Base-by-base conservation (phyloP, 2,797 vertebrate species). In the Sandelia bainsii region DNA sequence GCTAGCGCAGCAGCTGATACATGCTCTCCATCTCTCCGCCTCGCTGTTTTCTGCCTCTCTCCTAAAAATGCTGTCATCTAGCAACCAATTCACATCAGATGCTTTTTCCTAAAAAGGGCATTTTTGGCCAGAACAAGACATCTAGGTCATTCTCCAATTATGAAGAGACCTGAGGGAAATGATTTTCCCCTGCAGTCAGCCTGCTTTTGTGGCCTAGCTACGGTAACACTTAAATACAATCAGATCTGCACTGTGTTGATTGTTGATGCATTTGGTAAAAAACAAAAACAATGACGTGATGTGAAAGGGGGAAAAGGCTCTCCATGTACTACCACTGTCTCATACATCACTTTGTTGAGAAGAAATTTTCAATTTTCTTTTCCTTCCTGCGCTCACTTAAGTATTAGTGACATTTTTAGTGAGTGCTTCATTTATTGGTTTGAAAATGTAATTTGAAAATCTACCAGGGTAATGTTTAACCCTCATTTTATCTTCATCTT, bases 81-180 rank as follows among this genome's bases (percentile, higher is more conserved):
- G 91, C 77, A 69, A 87, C 82, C 81, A 88, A 91, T 87, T 89
- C 84, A 12, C 79, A 87, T 87, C 84, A 90, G 79, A 92, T 87
- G 85, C 81, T 89, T 92, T 83, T 93, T 91, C 93, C 94, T 89
- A 92, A 94, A 93, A 94, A 94, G 93, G 93, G 72, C 77, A 92
- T 91, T 90, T 72, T 73, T 27, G 42, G 65, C 60, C 62, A 69
- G 62, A 46, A 85, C 76, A 75, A 80, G 65, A 88, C 39, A 68
- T 90, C 91, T 91, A 86, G 81, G 80, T 91, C 90, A 91, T 87
- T 90, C 86, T 87, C 70, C 68, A 87, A 87, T 93, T 85, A 90
- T 88, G 91, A 93, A 82, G 63, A 78, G 79, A 69, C 71, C 69
- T n/a, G 23, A 20, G 67, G 68, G 79, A 81, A 86, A 83, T 79